Evolutionary conservation across 2,888 invertebrate species (phyloP), one percentile per base, ranked within the genome.

Genomic region (Acanthosepion pharaonis): DNA sequence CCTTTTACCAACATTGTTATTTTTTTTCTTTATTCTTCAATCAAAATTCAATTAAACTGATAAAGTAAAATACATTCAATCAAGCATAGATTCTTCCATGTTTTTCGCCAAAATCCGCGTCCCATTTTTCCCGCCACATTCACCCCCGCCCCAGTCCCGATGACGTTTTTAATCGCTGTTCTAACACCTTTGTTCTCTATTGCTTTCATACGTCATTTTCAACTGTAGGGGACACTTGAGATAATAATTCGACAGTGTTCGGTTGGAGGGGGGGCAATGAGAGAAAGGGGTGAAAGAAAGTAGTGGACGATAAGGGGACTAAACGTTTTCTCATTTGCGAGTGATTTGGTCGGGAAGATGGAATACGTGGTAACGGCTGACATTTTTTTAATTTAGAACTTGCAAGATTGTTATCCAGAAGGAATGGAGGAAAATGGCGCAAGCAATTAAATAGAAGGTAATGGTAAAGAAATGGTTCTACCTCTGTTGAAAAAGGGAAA

Each of bases 161-260:
- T 78, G n/a, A 33, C 11, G 78, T 78, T 78, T n/a, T 78, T 33
- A 78, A 78, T 78, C 78, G 78, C 33, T 78, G n/a, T 78, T n/a
- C 78, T 78, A 78, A 78, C 78, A 78, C 78, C 78, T 78, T 78
- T 78, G 78, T 78, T 78, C n/a, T 78, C 15, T 33, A 15, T 78
- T 78, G 9, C 78, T 33, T 78, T 78, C 78, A 78, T 78, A 78
- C 78, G 78, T 78, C 78, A 78, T n/a, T 33, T 78, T 78, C 78
- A 33, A 78, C 78, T 78, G 78, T 78, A 78, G 78, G 78, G n/a
- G 78, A 78, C 78, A 78, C 78, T 78, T 78, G 78, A 78, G 78
- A 78, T 33, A 78, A 78, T 33, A 78, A 78, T 78, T 33, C 78
- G 78, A n/a, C n/a, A n/a, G 78, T 15, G 18, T n/a, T 78, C 5